A percentile compares a stretch with the other conserved stretches of the same genome.
phyloP scores from a whole-genome alignment of 1,140 invertebrate species.

The Glossosoma conforme region DNA sequence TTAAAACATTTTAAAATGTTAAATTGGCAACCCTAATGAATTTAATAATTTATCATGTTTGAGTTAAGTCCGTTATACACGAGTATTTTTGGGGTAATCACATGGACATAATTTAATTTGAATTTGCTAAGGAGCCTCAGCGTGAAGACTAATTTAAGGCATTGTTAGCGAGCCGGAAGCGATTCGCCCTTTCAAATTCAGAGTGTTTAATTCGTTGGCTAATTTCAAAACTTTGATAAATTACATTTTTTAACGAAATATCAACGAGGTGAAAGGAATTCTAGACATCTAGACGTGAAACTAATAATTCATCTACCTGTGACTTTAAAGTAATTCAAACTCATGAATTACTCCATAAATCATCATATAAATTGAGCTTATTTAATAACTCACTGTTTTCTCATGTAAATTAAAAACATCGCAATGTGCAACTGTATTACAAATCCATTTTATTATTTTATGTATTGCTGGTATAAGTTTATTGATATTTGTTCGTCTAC shows the following conservation, averaged over 20 bases:
- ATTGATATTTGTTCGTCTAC: too few relatives aligned
- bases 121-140: slow-evolving; percentile 13
- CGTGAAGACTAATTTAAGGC: slow-evolving; percentile 10
- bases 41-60: too few relatives aligned
- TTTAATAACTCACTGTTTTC: too few relatives aligned
- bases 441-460: too few relatives aligned
- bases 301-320: not conserved
- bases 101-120: too few relatives aligned
- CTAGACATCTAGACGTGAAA: not conserved
- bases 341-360: not conserved
- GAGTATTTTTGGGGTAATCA: too few relatives aligned
- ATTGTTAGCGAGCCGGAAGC: slow-evolving; percentile 9
- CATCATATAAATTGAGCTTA: not conserved
- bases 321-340: not conserved
- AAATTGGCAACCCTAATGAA: too few relatives aligned
- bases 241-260: slow-evolving; percentile 9
- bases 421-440: too few relatives aligned
- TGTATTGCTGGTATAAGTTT: too few relatives aligned
- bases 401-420: too few relatives aligned
- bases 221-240: slow-evolving; percentile 18
- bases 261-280: not conserved
- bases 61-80: too few relatives aligned
- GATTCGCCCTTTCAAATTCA: not conserved
- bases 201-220: slow-evolving; percentile 8
- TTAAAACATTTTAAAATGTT: too few relatives aligned